Evolutionary conservation across 2,888 invertebrate species (phyloP).

Genomic region (Dione juno): DNA sequence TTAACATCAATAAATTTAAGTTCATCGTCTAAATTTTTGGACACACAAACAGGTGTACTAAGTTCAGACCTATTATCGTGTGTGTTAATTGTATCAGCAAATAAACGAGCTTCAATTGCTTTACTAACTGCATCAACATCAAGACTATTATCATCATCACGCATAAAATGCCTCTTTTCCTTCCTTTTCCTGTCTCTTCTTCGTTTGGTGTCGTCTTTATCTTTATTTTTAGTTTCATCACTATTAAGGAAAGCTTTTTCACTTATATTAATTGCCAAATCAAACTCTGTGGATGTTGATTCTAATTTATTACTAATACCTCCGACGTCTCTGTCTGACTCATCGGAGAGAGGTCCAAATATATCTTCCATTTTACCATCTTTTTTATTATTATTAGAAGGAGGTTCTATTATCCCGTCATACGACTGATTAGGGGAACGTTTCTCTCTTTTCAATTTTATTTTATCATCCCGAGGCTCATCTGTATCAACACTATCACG

Average conservation of each 20-base stretch:
- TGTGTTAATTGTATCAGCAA: conserved; percentile 85
- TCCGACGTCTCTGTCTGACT: conserved; percentile 76
- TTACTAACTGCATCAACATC: conserved; percentile 92
- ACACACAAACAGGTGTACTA: conserved; percentile 56
- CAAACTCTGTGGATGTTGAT: conserved; percentile 60
- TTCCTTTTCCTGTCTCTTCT: conserved; percentile 86
- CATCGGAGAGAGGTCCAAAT: conserved; percentile 93
- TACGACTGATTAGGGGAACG: conserved; percentile 60
- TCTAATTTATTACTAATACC: conserved; percentile 45
- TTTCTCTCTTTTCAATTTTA: conserved; percentile 84
- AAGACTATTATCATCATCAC: conserved; percentile 90
- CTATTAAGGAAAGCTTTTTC: conserved; percentile 49
- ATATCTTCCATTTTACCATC: conserved; percentile 94
- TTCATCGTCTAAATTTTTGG: conserved; percentile 74
- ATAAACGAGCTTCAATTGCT: conserved; percentile 90
- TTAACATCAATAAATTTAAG: conserved; percentile 73
- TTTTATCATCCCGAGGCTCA: conserved; percentile 79
- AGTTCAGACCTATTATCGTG: conserved; percentile 67
- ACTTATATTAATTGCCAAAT: conserved; percentile 50
- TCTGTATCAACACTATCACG: conserved; percentile 79
- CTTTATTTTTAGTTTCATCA: conserved; percentile 65
- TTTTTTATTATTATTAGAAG: conserved; percentile 78
- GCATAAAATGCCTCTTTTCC: conserved; percentile 82
- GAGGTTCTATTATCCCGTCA: conserved; percentile 60
- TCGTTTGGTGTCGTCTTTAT: conserved; percentile 83